A percentile compares a stretch with the other conserved stretches of the same genome.
Evolutionary conservation across 2,797 vertebrate genomes (phyloP).

Genomic region (Falco rusticolus): DNA sequence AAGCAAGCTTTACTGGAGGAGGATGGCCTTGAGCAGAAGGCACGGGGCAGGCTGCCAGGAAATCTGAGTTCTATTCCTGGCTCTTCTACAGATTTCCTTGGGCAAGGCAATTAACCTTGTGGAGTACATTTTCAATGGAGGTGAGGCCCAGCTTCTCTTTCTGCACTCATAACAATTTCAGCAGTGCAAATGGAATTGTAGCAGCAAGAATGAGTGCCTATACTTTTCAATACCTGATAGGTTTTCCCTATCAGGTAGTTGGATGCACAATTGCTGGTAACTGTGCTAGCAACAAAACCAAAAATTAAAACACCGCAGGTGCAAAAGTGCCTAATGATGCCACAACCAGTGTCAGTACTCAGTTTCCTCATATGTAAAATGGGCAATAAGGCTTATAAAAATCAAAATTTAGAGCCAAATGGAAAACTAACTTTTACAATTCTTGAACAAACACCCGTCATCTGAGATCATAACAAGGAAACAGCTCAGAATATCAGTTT

Average conservation of each 20-base stretch:
- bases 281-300: neutral
- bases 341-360: neutral
- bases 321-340: neutral
- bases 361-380: neutral
- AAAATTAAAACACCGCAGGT: neutral
- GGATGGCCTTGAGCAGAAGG: slow-evolving; percentile 58
- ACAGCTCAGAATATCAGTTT: neutral
- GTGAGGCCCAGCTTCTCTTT: slow-evolving; percentile 41
- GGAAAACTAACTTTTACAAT: neutral
- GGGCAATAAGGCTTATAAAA: neutral
- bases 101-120: slow-evolving; percentile 69
- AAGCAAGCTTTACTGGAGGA: neutral
- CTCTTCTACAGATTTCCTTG: slow-evolving; percentile 70
- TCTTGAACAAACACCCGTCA: neutral
- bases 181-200: neutral
- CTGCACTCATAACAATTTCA: slow-evolving; percentile 17
- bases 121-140: slow-evolving; percentile 50
- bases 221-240: neutral
- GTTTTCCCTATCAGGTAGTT: neutral
- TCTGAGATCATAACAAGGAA: neutral
- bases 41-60: slow-evolving; percentile 55
- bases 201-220: neutral
- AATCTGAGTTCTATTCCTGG: slow-evolving; percentile 65
- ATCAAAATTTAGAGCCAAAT: neutral
- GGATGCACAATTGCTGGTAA: neutral